Evolutionary conservation across 2,888 invertebrate species (phyloP), one percentile per base, ranked within the genome.

Genomic region (Dynastes maya): DNA sequence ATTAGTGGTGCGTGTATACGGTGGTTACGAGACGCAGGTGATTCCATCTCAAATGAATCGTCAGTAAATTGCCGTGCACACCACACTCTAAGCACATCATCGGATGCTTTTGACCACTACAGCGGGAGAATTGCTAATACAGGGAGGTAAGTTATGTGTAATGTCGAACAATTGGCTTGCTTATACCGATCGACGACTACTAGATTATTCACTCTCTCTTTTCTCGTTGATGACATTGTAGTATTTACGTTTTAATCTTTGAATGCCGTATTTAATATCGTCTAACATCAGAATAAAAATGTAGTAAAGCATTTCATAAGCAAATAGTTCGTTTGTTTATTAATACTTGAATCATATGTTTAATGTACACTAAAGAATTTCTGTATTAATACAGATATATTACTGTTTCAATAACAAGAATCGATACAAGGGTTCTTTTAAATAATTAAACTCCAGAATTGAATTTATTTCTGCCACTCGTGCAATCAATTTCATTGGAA

Each of bases 81-180:
- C 45, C 11, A 45, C 45, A 45, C 45, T 45, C 9, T 8, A 45
- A n/a, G 16, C 55, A 22, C 2, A 55, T 16, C 53, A 53, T 8
- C 49, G 67, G 67, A 67, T 67, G 67, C 67, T 45, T 49, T 49
- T 67, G 11, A 49, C 49, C 8, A 55, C 5, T n/a, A 63, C 27
- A 67, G 27, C 67, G 22, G 37, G 9, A 37, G 64, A 64, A 37
- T 67, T 67, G 16, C 45, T 67, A 40, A 45, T 67, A 67, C 67
- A 64, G 32, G 64, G 67, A 67, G 67, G 67, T 67, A 45, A 67
- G 67, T 49, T 22, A 63, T 63, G 32, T 63, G 63, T 29, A 63
- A 63, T 63, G 63, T 63, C 63, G 29, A 63, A 32, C 29, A 29
- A 13, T 32, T 63, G 63, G 11, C 32, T 32, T 32, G 11, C n/a